Evolutionary conservation across 2,888 invertebrate species (phyloP).

Genomic region (Platynereis dumerilii): DNA sequence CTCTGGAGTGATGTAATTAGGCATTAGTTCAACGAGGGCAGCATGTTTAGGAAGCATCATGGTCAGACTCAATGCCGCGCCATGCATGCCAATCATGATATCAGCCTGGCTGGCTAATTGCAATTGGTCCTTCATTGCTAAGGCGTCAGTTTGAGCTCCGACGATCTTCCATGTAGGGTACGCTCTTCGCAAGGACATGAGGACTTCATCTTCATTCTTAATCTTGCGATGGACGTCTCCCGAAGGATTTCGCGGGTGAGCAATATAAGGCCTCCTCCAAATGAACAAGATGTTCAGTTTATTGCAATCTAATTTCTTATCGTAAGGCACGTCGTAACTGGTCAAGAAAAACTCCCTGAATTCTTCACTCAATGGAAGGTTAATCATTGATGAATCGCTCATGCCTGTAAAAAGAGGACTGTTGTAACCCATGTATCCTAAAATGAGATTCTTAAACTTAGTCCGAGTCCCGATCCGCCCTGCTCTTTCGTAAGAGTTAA

Average conservation of each 20-base stretch:
- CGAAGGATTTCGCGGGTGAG: constrained; percentile 59
- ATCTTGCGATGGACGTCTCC: constrained; percentile 57
- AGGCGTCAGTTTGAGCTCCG: constrained; percentile 52
- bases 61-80: constrained; percentile 58
- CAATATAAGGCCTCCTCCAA: constrained; percentile 59
- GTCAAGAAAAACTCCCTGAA: constrained; percentile 55
- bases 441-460: constrained; percentile 44
- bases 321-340: constrained; percentile 35
- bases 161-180: constrained; percentile 41
- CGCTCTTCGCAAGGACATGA: constrained; percentile 36
- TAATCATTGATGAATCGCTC: constrained; percentile 37
- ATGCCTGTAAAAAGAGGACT: constrained; percentile 38
- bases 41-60: constrained; percentile 52
- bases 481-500: constrained; percentile 46
- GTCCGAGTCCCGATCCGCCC: constrained; percentile 41
- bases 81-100: constrained; percentile 61
- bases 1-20: constrained; percentile 43
- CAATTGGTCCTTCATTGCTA: constrained; percentile 52
- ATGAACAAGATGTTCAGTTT: constrained; percentile 51
- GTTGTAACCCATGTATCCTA: constrained; percentile 54
- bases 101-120: constrained; percentile 48
- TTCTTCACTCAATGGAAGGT: constrained; percentile 52
- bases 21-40: constrained; percentile 55
- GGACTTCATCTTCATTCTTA: constrained; percentile 55
- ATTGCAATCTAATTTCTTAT: constrained; percentile 42